phyloP scores from a whole-genome alignment of 2,797 vertebrate genomes.

The Sebastes reedi region DNA sequence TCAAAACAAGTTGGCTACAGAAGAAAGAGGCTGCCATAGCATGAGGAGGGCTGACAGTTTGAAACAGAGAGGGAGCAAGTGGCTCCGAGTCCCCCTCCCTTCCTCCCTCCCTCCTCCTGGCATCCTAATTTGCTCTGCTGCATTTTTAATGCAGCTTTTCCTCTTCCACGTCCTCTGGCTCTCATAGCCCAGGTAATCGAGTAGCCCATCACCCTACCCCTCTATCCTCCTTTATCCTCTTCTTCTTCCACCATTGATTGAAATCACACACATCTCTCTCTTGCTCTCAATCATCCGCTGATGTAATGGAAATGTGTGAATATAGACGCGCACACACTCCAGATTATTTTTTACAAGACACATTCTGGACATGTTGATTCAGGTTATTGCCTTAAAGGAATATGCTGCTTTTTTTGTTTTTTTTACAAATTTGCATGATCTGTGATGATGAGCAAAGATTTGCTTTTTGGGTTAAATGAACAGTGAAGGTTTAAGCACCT shows the following conservation, averaged over 20 bases:
- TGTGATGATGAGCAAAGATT: not conserved
- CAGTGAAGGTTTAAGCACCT: not conserved
- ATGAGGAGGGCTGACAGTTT: constrained; percentile 42
- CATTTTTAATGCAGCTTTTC: constrained; percentile 73
- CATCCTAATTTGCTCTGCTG: constrained; percentile 64
- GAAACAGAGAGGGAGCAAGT: constrained; percentile 40
- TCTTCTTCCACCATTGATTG: constrained; percentile 41
- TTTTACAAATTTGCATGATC: not conserved
- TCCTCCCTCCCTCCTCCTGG: not conserved
- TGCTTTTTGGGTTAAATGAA: not conserved
- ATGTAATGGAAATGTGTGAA: constrained; percentile 12
- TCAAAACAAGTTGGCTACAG: constrained; percentile 58
- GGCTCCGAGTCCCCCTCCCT: not conserved
- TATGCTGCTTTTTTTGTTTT: too few species aligned
- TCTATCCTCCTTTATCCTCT: not conserved
- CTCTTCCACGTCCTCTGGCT: constrained; percentile 47
- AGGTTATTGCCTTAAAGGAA: not conserved
- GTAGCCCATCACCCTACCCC: constrained; percentile 5
- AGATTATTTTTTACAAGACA: not conserved
- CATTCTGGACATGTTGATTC: not conserved
- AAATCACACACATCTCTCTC: constrained; percentile 27
- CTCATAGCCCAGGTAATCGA: constrained; percentile 61
- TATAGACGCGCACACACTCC: not conserved
- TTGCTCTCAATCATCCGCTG: not conserved
- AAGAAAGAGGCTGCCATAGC: constrained; percentile 39